These are phyloP conservation scores for Eilema caniola DNA, from an alignment of 2,888 invertebrate genomes.

Conservation along the genomic window DNA sequence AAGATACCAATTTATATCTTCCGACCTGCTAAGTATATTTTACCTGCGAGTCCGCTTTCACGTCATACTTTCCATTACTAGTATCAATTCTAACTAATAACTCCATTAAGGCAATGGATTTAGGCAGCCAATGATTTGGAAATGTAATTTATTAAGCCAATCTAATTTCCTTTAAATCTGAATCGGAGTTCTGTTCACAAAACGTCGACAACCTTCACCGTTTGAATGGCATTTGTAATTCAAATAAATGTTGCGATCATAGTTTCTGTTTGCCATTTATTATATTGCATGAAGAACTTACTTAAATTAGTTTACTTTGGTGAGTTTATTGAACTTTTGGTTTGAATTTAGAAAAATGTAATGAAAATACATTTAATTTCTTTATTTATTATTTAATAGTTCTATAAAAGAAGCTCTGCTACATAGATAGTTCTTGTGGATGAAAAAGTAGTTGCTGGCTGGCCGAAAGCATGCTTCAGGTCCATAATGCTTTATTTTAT, in stretches of 20 bases:
- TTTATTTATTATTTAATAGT: background rate
- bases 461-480: background rate
- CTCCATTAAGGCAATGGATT: slow-evolving; percentile 47
- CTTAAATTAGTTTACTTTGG: slow-evolving; percentile 9
- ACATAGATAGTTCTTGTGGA: too few species aligned
- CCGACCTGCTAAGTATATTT: background rate
- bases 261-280: slow-evolving; percentile 17
- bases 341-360: background rate
- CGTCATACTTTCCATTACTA: slow-evolving; percentile 19
- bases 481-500: too few species aligned
- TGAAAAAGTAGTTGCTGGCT: background rate
- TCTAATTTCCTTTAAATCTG: slow-evolving; percentile 47
- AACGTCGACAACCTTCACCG: slow-evolving; percentile 24
- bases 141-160: slow-evolving; percentile 54
- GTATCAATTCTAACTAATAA: slow-evolving; percentile 40
- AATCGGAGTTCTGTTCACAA: slow-evolving; percentile 33
- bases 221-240: slow-evolving; percentile 35
- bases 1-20: background rate
- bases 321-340: slow-evolving; percentile 3
- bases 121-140: slow-evolving; percentile 45
- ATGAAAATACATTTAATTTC: background rate
- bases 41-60: background rate
- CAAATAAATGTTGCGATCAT: slow-evolving; percentile 32
- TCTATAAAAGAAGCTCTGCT: background rate
- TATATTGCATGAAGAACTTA: slow-evolving; percentile 10